Evolutionary conservation across 2,888 invertebrate species (phyloP).

Genomic region (Hecatera dysodea): DNA sequence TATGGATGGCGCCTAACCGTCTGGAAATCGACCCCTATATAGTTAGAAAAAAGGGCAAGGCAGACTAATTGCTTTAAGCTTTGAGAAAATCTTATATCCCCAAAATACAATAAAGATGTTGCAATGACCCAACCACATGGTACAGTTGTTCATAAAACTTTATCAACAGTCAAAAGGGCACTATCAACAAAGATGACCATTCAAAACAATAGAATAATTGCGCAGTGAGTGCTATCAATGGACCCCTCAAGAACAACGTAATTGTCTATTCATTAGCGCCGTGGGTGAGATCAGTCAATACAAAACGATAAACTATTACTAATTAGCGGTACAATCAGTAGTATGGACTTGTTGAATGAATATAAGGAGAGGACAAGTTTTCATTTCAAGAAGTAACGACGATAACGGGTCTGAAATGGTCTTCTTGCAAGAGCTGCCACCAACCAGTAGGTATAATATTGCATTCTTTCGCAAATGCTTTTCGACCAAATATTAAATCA

Average conservation of each 20-base stretch:
- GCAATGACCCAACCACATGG: neutral
- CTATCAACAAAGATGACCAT: slow-evolving; percentile 61
- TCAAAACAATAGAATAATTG: slow-evolving; percentile 59
- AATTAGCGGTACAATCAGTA: slow-evolving; percentile 30
- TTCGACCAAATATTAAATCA: neutral
- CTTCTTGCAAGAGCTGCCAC: neutral
- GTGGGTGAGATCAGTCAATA: slow-evolving; percentile 38
- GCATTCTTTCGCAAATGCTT: neutral
- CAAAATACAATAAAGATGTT: neutral
- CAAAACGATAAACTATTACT: slow-evolving; percentile 14
- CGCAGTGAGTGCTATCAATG: slow-evolving; percentile 56
- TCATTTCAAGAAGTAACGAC: neutral
- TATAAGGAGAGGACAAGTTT: slow-evolving; percentile 3
- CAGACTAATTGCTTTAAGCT: no score
- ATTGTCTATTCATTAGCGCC: slow-evolving; percentile 37
- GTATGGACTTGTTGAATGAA: slow-evolving; percentile 19
- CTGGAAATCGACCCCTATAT: no score
- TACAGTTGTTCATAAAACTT: slow-evolving; percentile 1
- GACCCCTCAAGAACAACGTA: slow-evolving; percentile 56
- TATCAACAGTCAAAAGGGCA: slow-evolving; percentile 62
- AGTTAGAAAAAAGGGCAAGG: no score
- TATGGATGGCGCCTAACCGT: no score
- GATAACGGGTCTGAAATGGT: neutral
- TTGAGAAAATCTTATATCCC: no score
- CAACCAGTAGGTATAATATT: slow-evolving; percentile 6